These are phyloP conservation scores for Drosophila gunungcola DNA, from an alignment of 1,140 invertebrate species.

Conservation along the genomic window DNA sequence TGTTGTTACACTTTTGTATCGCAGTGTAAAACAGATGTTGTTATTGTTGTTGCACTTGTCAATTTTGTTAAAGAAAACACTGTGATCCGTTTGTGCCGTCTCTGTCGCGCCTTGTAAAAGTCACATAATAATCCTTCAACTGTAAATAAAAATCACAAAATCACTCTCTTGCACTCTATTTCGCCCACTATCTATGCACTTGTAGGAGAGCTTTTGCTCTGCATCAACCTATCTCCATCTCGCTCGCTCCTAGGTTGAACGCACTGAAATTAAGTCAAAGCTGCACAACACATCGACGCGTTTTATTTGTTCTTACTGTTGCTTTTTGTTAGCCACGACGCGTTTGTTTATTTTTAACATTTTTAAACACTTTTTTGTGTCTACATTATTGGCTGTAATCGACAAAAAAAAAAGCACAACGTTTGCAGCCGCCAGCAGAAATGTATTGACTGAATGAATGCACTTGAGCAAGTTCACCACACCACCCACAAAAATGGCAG, in stretches of 20 bases:
- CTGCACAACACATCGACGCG: constrained; percentile 59
- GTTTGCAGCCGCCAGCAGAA: constrained; percentile 3
- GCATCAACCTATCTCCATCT: constrained; percentile 12
- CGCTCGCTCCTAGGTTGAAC: constrained; percentile 70
- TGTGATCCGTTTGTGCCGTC: constrained; percentile 46
- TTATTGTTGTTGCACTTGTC: constrained; percentile 42
- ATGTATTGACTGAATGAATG: constrained; percentile 37
- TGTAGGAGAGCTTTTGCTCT: constrained; percentile 28
- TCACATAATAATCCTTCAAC: constrained; percentile 81
- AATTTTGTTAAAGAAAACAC: constrained; percentile 36
- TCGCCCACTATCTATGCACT: constrained; percentile 18
- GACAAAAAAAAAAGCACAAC: constrained; percentile 11
- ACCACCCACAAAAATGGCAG: constrained; percentile 25
- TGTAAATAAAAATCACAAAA: constrained; percentile 64
- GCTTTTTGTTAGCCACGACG: constrained; percentile 47
- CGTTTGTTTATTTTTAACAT: constrained; percentile 33
- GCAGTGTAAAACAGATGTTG: constrained; percentile 56
- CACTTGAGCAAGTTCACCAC: constrained; percentile 73
- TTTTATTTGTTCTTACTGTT: constrained; percentile 30
- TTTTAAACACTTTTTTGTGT: constrained; percentile 34
- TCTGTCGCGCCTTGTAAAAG: constrained; percentile 53
- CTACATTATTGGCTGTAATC: constrained; percentile 1
- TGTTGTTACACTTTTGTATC: constrained; percentile 64
- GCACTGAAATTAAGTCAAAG: constrained; percentile 85
- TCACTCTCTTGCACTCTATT: constrained; percentile 17